Evolutionary conservation across 1,140 invertebrate genomes (phyloP), one percentile per base, ranked within the genome.

Genomic region (Zaprionus gabonicus): DNA sequence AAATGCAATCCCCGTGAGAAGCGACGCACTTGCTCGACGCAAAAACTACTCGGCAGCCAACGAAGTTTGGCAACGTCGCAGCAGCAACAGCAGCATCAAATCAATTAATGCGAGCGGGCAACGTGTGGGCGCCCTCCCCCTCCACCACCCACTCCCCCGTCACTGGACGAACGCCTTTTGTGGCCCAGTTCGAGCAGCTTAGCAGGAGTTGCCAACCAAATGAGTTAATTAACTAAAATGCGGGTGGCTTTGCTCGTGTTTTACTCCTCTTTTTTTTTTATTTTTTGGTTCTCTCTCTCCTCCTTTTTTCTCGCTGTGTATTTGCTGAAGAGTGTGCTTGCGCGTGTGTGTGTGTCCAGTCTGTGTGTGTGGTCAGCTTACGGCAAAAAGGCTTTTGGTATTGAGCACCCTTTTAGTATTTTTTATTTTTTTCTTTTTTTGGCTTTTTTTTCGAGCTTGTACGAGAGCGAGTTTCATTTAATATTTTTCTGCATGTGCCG

Each of bases 161-260:
- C n/a, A 0, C n/a, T 3, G 46, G 10, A 12, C 38, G 38, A 41
- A 9, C 46, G 46, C 46, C 63, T 76, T 70, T 81, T 78, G 65
- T 75, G 71, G 82, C 69, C 71, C 84, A 83, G 76, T 80, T 82
- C 70, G 77, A 71, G 66, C 59, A 67, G 81, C 74, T 80, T 83
- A 78, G 78, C 84, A 82, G 82, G 83, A 81, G 86, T 90, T 75
- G 82, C 76, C 82, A 91, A 91, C 86, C 87, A 92, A 92, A 92
- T 91, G 88, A 92, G 91, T 92, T 92, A 92, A 92, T 92, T 92
- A 92, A 92, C 91, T 92, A 92, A 92, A 92, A 92, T 92, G 91
- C 91, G 91, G 91, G 91, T 82, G 81, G 85, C 81, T 92, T 88
- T 91, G 81, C 78, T 64, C 56, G 23, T 76, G 53, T 76, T 55